phyloP scores from a whole-genome alignment of 2,797 vertebrate species.

The Agapornis canus region DNA sequence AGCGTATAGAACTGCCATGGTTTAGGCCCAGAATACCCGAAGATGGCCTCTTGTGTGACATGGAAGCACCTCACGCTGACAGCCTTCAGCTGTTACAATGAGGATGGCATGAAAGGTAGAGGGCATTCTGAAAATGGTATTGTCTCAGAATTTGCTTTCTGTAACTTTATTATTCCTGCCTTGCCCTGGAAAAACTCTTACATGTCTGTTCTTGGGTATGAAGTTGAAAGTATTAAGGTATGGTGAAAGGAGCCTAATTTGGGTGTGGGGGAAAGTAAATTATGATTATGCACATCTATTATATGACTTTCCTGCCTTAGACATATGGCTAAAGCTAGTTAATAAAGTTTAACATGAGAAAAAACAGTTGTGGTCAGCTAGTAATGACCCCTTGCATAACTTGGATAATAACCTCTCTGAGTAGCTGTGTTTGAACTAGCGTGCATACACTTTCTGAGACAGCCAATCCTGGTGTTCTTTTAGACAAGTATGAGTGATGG shows the following conservation, averaged over 20 bases:
- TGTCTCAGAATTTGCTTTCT: not conserved
- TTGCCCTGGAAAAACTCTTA: constrained; percentile 25
- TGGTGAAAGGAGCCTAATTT: constrained; percentile 31
- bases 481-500: constrained; percentile 38
- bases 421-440: constrained; percentile 62
- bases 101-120: not conserved
- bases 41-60: not conserved
- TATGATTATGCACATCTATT: not conserved
- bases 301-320: constrained; percentile 32
- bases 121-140: not conserved
- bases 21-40: not conserved
- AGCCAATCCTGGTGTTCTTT: constrained; percentile 19
- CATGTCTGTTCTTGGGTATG: not conserved
- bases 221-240: constrained; percentile 14
- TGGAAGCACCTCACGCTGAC: not conserved
- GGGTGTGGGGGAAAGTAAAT: not conserved
- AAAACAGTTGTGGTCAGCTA: constrained; percentile 60
- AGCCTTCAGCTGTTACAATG: not conserved
- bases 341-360: constrained; percentile 63
- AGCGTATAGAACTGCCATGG: not conserved
- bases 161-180: constrained; percentile 7
- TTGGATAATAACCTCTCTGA: constrained; percentile 34
- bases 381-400: constrained; percentile 63
- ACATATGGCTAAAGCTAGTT: constrained; percentile 8
- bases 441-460: not conserved